Percentiles rank a stretch among this genome's conserved stretches.
phyloP scores from a whole-genome alignment of 1,140 invertebrate species.

The Trichomalopsis sarcophagae region DNA sequence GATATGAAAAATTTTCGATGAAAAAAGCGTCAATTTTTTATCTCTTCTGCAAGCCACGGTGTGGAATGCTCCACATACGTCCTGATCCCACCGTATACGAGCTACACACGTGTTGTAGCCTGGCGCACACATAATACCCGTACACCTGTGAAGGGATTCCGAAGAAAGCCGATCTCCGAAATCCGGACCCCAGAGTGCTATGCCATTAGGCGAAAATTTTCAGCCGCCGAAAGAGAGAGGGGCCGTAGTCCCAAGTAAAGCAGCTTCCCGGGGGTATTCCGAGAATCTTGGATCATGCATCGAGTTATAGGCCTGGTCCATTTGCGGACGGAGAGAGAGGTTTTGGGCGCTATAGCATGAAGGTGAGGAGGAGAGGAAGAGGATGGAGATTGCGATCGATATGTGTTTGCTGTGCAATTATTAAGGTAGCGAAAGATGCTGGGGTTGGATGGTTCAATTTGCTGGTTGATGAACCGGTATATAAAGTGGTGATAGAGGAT shows the following conservation, averaged over 20 bases:
- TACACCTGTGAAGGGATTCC: slow-evolving; percentile 8
- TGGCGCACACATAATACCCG: background rate
- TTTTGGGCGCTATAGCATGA: too few relatives aligned
- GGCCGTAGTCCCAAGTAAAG: background rate
- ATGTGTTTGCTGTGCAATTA: too few relatives aligned
- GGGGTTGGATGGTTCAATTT: too few relatives aligned
- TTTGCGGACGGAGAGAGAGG: background rate
- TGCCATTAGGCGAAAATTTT: background rate
- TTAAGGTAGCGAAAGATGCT: too few relatives aligned
- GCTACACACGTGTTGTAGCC: too few relatives aligned
- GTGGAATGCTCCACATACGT: background rate
- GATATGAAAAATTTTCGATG: too few relatives aligned
- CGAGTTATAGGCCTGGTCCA: background rate
- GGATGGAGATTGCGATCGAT: too few relatives aligned
- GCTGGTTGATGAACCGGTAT: too few relatives aligned
- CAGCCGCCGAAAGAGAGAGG: background rate
- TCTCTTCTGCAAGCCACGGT: background rate
- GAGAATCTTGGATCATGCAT: background rate
- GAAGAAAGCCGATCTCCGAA: background rate
- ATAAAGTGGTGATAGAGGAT: too few relatives aligned
- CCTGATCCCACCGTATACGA: background rate
- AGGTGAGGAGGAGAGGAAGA: too few relatives aligned
- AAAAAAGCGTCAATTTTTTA: background rate
- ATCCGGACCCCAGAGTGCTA: background rate
- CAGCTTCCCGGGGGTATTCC: background rate